These are phyloP conservation scores for Corynorhinus townsendii DNA, from an alignment of 2,113 vertebrate species.

Conservation along the genomic window DNA sequence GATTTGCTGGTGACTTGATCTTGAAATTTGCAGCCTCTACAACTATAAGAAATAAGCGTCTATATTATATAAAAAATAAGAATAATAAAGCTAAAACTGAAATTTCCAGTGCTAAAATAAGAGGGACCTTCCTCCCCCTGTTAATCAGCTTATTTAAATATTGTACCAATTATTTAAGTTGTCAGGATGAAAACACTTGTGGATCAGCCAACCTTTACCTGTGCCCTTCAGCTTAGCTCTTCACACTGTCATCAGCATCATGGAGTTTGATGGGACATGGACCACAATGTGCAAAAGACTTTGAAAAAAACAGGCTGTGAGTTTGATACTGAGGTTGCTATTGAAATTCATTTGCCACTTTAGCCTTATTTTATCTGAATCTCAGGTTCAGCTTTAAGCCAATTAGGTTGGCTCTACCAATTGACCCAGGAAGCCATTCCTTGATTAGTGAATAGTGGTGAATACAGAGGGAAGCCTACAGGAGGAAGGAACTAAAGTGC, in stretches of 20 bases:
- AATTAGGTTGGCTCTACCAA: background rate
- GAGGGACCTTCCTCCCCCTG: background rate
- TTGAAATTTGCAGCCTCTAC: no score
- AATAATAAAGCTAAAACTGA: slow-evolving; percentile 1
- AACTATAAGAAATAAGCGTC: no score
- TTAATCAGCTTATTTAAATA: background rate
- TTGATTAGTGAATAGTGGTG: background rate
- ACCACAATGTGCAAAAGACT: background rate
- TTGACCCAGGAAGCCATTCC: background rate
- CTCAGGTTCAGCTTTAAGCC: background rate
- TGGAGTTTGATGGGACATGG: background rate
- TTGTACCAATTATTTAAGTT: background rate
- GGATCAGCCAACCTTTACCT: background rate
- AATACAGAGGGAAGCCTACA: background rate
- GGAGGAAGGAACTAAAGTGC: background rate
- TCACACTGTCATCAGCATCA: background rate
- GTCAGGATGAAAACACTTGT: background rate
- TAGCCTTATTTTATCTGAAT: slow-evolving; percentile 17
- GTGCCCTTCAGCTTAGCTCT: background rate
- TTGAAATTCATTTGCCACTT: slow-evolving; percentile 1
- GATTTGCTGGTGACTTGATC: no score
- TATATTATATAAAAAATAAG: no score
- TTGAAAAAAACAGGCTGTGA: background rate
- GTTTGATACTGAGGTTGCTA: background rate
- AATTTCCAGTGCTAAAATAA: background rate